Conservation (phyloP, 2,888 invertebrate species). For the Harmothoe impar region DNA sequence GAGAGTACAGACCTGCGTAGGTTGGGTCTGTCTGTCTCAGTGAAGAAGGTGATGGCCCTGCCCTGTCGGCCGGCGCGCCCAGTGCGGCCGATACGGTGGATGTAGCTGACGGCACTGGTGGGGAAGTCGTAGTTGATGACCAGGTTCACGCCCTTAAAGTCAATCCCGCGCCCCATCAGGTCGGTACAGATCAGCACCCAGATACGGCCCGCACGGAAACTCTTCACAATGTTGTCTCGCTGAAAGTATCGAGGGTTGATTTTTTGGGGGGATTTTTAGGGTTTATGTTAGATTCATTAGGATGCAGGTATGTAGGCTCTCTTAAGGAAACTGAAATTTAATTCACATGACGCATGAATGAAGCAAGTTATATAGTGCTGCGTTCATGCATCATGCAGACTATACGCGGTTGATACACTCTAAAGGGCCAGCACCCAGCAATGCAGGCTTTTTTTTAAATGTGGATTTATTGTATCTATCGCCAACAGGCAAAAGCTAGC, state of each 20-base stretch:
- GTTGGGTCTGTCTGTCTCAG: constrained; percentile 93
- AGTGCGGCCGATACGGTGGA: constrained; percentile 85
- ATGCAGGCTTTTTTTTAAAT: too few relatives aligned
- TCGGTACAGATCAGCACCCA: constrained; percentile 99
- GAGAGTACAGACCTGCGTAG: constrained; percentile 90
- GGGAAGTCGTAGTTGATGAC: constrained; percentile 99
- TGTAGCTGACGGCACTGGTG: constrained; percentile 81
- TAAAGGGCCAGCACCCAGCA: too few relatives aligned
- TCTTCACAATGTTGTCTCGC: constrained; percentile 94
- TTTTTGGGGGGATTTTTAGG: too few relatives aligned
- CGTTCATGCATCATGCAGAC: too few relatives aligned
- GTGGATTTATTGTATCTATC: too few relatives aligned
- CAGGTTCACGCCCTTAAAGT: constrained; percentile 97
- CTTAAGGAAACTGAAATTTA: too few relatives aligned
- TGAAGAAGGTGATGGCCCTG: constrained; percentile 96
- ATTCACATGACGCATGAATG: too few relatives aligned
- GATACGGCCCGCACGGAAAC: constrained; percentile 95
- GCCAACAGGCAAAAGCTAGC: too few relatives aligned
- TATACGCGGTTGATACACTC: too few relatives aligned
- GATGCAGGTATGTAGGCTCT: too few relatives aligned
- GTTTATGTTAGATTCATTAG: too few relatives aligned
- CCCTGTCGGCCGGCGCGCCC: constrained; percentile 96
- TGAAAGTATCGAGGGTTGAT: constrained; percentile 84
- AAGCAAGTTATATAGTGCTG: too few relatives aligned
- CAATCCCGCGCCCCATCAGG: constrained; percentile 97